These are phyloP conservation scores for Sebastes baramenuke DNA, from an alignment of 2,797 vertebrate genomes.

Conservation along the genomic window DNA sequence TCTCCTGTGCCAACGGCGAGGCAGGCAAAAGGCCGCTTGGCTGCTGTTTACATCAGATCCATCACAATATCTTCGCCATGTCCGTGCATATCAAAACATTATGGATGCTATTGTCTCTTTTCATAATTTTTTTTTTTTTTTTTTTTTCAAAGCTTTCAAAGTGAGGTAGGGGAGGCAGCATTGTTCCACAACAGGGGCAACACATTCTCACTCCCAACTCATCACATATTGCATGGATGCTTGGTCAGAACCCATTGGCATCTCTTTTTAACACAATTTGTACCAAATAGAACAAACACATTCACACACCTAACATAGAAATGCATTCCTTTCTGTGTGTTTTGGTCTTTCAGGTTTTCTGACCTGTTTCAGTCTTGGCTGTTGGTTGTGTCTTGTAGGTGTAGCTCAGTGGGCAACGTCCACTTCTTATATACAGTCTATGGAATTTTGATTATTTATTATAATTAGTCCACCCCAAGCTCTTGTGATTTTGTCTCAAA, in stretches of 20 bases:
- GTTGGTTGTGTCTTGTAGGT: no score
- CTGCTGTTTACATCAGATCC: slow-evolving; percentile 74
- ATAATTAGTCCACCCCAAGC: background rate
- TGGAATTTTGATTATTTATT: background rate
- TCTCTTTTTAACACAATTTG: background rate
- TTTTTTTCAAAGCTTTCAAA: background rate
- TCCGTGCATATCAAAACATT: slow-evolving; percentile 70
- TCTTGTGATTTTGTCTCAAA: background rate
- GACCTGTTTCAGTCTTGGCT: background rate
- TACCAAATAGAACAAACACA: background rate
- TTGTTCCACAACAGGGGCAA: background rate
- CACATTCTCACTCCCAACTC: background rate
- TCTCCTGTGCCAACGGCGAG: slow-evolving; percentile 87
- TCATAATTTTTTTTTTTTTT: slow-evolving; percentile 21
- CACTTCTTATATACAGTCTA: no score
- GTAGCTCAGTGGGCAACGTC: no score
- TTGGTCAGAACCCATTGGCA: background rate
- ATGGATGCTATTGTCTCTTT: slow-evolving; percentile 66
- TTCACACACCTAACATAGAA: background rate
- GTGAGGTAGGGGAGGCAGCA: background rate
- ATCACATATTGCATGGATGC: background rate
- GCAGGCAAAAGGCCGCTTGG: slow-evolving; percentile 80
- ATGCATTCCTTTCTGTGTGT: background rate
- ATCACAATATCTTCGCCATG: slow-evolving; percentile 35
- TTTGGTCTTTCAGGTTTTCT: background rate